Conservation (phyloP, 2,888 invertebrate species). For the Nomada ferruginata region DNA sequence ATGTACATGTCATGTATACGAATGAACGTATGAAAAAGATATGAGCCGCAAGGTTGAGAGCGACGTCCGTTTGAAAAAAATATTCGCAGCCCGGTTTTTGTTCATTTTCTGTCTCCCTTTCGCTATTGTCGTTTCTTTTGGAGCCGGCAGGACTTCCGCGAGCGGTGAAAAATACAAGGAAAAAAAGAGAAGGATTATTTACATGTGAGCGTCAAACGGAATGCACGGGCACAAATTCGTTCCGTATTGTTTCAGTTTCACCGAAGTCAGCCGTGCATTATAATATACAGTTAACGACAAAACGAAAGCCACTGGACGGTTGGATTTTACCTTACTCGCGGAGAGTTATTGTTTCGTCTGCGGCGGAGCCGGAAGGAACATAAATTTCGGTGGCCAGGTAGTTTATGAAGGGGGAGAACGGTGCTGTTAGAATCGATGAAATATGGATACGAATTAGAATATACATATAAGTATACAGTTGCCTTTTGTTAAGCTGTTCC, state of each 20-base stretch:
- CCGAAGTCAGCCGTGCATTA: slow-evolving; percentile 9
- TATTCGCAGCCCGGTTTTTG: slow-evolving; percentile 2
- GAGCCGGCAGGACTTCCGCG: neutral
- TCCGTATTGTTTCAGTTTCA: slow-evolving; percentile 27
- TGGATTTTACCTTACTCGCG: slow-evolving; percentile 4
- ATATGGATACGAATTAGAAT: too few species aligned
- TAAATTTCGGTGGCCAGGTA: neutral
- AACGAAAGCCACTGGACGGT: slow-evolving; percentile 2
- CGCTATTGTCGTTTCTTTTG: too few species aligned
- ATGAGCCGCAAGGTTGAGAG: slow-evolving; percentile 13
- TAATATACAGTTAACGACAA: slow-evolving; percentile 12
- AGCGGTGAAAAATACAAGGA: neutral
- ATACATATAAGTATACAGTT: too few species aligned
- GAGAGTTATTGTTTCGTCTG: neutral
- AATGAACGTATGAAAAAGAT: slow-evolving; percentile 43
- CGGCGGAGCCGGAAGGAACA: neutral
- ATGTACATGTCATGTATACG: slow-evolving; percentile 38
- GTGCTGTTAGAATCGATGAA: too few species aligned
- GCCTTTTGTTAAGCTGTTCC: too few species aligned
- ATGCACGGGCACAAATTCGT: neutral
- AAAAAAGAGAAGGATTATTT: slow-evolving; percentile 14
- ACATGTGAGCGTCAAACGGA: slow-evolving; percentile 39
- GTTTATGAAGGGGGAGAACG: too few species aligned
- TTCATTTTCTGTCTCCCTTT: neutral
- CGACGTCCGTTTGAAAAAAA: slow-evolving; percentile 31